Base-by-base conservation (phyloP, 2,113 vertebrate genomes). In the Phrynosoma platyrhinos region DNA sequence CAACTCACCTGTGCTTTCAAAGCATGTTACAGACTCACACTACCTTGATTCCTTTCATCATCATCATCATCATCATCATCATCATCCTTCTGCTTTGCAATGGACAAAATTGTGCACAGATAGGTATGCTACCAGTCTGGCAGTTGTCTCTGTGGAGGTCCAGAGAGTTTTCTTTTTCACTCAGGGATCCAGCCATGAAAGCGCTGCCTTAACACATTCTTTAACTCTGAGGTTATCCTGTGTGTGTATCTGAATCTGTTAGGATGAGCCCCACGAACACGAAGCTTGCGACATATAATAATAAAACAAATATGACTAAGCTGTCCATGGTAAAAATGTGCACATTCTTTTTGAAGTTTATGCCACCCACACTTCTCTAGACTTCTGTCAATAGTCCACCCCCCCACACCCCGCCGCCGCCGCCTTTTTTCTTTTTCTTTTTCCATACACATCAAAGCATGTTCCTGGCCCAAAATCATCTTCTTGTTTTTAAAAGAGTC, bases 401-500 rank as follows among this genome's bases (percentile, higher is more conserved):
- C 25, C 18, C 62, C 23, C 32, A n/a, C n/a, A n/a, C 36, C 20
- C 21, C 1, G 58, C 58, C 3, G 9, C 58, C 58, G 16, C 58
- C 66, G 12, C 62, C 62, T 47, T 64, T 36, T 36, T 77, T 40
- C 10, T 40, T 69, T 71, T 68, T 25, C n/a, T 81, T 86, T 90
- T 88, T 27, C 36, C 85, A 91, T 89, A 78, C 76, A 47, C 83
- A 82, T 87, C 64, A 90, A 94, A 90, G 83, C 68, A 25, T 52
- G 42, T 47, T 74, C 68, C n/a, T 88, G 84, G 79, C 86, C 82
- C 82, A 58, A 92, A 92, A 82, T 77, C 23, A 5, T 81, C 78
- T 6, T 42, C 64, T 78, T 75, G 13, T 58, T 89, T 47, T 23
- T n/a, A 66, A 92, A 88, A 53, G 55, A 75, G 13, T 40, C 92